Conservation (phyloP, 2,113 vertebrate species). For the Oreochromis tanganicae region DNA sequence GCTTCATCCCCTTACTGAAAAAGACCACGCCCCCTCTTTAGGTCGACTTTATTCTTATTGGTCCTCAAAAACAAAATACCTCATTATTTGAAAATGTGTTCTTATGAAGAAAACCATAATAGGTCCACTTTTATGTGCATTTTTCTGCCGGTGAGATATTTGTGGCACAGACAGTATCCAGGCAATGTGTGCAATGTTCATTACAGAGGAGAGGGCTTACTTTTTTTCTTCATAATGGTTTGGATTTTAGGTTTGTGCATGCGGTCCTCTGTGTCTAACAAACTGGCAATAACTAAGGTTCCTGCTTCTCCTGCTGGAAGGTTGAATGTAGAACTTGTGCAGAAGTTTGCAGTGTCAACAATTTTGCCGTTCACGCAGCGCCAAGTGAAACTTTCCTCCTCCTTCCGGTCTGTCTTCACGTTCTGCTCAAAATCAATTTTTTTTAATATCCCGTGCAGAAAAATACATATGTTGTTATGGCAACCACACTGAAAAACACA, state of each 20-base stretch:
- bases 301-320: neutral
- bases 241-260: neutral
- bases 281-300: slow-evolving; percentile 48
- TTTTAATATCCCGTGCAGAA: neutral
- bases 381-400: neutral
- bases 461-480: neutral
- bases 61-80: neutral
- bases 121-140: neutral
- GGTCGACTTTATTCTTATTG: neutral
- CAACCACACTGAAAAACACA: neutral
- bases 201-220: neutral
- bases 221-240: neutral
- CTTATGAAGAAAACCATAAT: neutral
- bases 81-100: neutral
- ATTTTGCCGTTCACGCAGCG: neutral
- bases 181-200: neutral
- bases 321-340: slow-evolving; percentile 26
- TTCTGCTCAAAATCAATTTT: neutral
- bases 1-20: neutral
- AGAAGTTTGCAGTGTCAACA: neutral
- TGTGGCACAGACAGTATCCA: neutral
- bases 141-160: neutral
- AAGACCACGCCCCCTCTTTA: neutral
- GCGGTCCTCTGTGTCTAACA: neutral
- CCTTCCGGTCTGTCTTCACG: neutral